Conservation (phyloP, 2,113 vertebrate genomes). For the Hystrix brachyura region DNA sequence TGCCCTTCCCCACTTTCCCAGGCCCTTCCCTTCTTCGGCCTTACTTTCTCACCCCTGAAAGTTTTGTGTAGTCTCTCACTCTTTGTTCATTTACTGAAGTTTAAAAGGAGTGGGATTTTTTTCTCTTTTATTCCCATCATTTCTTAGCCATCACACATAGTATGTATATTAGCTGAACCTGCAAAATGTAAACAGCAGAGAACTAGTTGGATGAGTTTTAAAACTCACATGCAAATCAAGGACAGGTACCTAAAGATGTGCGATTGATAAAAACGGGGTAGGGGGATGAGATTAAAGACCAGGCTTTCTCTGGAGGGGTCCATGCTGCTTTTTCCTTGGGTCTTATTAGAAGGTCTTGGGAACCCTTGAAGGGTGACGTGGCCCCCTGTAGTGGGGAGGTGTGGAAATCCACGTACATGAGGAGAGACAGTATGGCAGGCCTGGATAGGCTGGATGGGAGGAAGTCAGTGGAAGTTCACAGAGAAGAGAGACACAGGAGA, state of each 20-base stretch:
- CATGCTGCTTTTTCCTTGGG: not conserved
- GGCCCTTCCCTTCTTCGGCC: not conserved
- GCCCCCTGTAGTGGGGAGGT: not conserved
- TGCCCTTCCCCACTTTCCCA: not conserved
- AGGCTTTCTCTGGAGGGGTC: not conserved
- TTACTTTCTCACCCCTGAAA: not conserved
- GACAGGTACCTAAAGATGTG: not conserved
- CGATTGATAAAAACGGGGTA: not conserved
- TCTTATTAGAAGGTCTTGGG: not conserved
- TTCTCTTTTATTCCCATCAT: not conserved
- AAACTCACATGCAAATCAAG: not conserved
- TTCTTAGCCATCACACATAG: not conserved
- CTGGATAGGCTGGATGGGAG: no score
- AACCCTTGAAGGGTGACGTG: not conserved
- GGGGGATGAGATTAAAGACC: not conserved
- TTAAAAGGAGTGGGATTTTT: not conserved
- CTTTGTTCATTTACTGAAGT: not conserved
- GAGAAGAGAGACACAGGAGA: not conserved
- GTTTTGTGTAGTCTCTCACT: not conserved
- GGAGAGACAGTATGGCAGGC: not conserved
- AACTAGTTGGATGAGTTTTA: not conserved
- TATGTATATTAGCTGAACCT: not conserved
- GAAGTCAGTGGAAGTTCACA: not conserved
- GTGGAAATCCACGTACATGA: not conserved
- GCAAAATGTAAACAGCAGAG: not conserved